phyloP scores from a whole-genome alignment of 1,140 invertebrate genomes.

The Odontomachus brunneus region DNA sequence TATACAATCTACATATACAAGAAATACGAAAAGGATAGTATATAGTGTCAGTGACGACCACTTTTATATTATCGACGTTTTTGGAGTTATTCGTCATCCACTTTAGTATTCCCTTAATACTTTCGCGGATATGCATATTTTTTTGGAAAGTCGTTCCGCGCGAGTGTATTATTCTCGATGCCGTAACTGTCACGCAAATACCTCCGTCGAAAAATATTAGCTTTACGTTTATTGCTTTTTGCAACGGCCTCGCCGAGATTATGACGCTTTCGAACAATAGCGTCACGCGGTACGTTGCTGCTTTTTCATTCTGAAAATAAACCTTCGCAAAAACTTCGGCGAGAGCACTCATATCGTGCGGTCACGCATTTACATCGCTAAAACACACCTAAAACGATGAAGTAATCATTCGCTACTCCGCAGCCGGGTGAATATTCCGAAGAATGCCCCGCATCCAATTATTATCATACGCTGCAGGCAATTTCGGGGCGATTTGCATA shows the following conservation, averaged over 20 bases:
- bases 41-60: no score
- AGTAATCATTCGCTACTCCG: slow-evolving; percentile 14
- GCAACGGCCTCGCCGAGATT: slow-evolving; percentile 18
- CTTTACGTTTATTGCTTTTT: slow-evolving; percentile 42
- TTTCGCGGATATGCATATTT: slow-evolving; percentile 1
- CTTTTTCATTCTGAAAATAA: slow-evolving; percentile 52
- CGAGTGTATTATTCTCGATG: slow-evolving; percentile 24
- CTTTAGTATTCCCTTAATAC: neutral
- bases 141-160: neutral
- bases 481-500: neutral
- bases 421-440: slow-evolving; percentile 3
- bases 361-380: slow-evolving; percentile 15
- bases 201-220: slow-evolving; percentile 45
- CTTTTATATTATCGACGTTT: no score
- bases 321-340: slow-evolving; percentile 27
- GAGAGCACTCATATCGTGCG: slow-evolving; percentile 30
- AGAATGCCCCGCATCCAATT: neutral
- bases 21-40: no score
- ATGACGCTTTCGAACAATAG: slow-evolving; percentile 47
- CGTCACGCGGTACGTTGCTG: slow-evolving; percentile 17
- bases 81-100: no score
- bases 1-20: no score
- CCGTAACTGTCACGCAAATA: slow-evolving; percentile 37
- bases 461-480: neutral
- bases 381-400: slow-evolving; percentile 28